These are phyloP conservation scores for Acleris literana DNA, from an alignment of 2,888 invertebrate species.

Conservation along the genomic window DNA sequence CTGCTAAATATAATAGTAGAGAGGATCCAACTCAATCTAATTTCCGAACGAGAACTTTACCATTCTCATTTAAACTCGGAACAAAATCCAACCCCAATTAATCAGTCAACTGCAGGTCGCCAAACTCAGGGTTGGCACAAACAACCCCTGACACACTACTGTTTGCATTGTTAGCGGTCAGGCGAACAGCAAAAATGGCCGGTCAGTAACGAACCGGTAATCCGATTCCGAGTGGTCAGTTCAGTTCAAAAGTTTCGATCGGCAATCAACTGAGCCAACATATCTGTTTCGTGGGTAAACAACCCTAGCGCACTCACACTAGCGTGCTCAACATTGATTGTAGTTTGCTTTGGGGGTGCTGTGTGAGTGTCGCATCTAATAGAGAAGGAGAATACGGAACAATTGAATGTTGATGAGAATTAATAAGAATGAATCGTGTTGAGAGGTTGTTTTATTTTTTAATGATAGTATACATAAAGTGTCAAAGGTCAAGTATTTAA, in stretches of 20 bases:
- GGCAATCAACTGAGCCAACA: slow-evolving; percentile 77
- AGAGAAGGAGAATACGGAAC: too few species aligned
- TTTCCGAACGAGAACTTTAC: background rate
- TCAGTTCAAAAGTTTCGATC: slow-evolving; percentile 71
- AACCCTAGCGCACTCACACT: slow-evolving; percentile 40
- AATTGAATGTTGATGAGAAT: too few species aligned
- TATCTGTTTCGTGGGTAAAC: slow-evolving; percentile 74
- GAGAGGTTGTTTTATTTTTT: too few species aligned
- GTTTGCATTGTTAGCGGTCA: slow-evolving; percentile 71
- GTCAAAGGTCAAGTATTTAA: too few species aligned
- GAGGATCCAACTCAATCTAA: background rate
- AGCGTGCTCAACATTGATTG: slow-evolving; percentile 33
- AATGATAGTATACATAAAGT: too few species aligned
- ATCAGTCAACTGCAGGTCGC: slow-evolving; percentile 27
- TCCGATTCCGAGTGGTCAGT: slow-evolving; percentile 77
- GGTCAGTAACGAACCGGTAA: slow-evolving; percentile 70
- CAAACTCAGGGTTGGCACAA: slow-evolving; percentile 11
- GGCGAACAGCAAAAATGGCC: slow-evolving; percentile 71
- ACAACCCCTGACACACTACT: slow-evolving; percentile 37
- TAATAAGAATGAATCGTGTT: too few species aligned
- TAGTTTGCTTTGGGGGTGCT: slow-evolving; percentile 33
- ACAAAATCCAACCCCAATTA: slow-evolving; percentile 27
- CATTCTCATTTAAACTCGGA: slow-evolving; percentile 29
- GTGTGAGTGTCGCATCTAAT: background rate
- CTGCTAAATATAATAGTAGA: too few species aligned